Evolutionary conservation across 2,888 invertebrate species (phyloP).

Genomic region (Sarcophaga subvicina): DNA sequence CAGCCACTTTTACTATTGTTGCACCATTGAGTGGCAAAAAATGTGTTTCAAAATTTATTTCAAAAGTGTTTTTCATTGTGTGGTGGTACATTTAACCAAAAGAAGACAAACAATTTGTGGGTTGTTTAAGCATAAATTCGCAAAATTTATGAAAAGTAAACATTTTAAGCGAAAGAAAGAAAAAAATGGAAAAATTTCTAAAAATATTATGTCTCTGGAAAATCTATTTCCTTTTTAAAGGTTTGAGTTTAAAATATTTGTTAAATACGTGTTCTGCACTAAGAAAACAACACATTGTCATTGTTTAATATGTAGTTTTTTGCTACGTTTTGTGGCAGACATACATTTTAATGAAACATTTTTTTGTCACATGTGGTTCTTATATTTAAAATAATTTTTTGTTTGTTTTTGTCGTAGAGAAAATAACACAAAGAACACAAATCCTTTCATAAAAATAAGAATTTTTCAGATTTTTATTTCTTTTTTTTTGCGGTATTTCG

Average conservation of each 20-base stretch:
- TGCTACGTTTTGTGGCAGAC: neutral
- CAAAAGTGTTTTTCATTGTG: neutral
- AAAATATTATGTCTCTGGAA: neutral
- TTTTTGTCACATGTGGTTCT: constrained; percentile 40
- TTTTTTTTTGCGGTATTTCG: constrained; percentile 23
- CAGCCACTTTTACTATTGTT: neutral
- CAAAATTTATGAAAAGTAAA: neutral
- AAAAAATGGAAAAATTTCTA: neutral
- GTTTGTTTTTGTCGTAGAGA: neutral
- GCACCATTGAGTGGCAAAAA: neutral
- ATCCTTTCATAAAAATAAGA: neutral
- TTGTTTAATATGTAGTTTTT: constrained; percentile 29
- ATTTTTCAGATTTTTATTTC: constrained; percentile 40
- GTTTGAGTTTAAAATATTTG: constrained; percentile 6
- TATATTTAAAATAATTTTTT: constrained; percentile 4
- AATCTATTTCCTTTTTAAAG: neutral
- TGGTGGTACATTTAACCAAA: constrained; percentile 3
- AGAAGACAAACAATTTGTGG: neutral
- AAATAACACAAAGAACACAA: too few relatives aligned
- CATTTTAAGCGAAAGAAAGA: neutral
- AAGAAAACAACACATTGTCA: neutral
- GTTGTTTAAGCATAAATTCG: neutral
- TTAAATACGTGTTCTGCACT: constrained; percentile 19
- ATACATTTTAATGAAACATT: constrained; percentile 35
- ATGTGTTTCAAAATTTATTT: constrained; percentile 10